phyloP scores from a whole-genome alignment of 2,888 invertebrate species.

The Megamerina dolium region DNA sequence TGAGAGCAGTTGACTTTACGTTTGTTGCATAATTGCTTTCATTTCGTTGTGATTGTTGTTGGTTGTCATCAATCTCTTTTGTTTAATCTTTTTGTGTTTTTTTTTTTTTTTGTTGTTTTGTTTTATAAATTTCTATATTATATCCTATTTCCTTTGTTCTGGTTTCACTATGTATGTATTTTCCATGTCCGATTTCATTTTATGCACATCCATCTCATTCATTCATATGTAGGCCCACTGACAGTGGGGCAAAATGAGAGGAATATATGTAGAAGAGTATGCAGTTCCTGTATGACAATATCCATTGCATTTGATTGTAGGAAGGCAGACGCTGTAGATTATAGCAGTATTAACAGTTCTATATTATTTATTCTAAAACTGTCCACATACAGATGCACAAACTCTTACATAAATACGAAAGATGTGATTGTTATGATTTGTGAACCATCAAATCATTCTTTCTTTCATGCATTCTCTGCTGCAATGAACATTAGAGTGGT shows the following conservation, averaged over 20 bases:
- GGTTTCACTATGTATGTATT: background rate
- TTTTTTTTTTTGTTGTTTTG: conserved; percentile 1
- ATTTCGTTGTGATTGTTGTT: background rate
- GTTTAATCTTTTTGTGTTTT: background rate
- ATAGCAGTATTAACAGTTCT: too few species aligned
- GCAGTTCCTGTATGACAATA: too few species aligned
- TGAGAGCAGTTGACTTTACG: conserved; percentile 7
- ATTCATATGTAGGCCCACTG: too few species aligned
- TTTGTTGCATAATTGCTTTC: conserved; percentile 13
- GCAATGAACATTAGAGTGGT: background rate
- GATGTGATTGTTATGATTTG: conserved; percentile 12
- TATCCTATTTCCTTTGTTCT: background rate
- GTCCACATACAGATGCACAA: conserved; percentile 9
- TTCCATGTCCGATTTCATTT: background rate
- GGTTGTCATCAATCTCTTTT: background rate
- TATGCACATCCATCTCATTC: too few species aligned
- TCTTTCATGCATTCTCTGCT: background rate
- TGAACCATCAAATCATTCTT: conserved; percentile 5
- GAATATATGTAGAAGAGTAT: too few species aligned
- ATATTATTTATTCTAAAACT: conserved; percentile 4
- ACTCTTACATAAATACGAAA: too few species aligned
- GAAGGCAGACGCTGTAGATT: too few species aligned
- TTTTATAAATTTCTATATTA: background rate
- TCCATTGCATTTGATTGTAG: too few species aligned
- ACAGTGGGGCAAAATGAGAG: too few species aligned